A percentile compares a stretch with the other conserved stretches of the same genome.
Evolutionary conservation across 2,797 vertebrate species (phyloP).

Genomic region (Tenualosa ilisha): DNA sequence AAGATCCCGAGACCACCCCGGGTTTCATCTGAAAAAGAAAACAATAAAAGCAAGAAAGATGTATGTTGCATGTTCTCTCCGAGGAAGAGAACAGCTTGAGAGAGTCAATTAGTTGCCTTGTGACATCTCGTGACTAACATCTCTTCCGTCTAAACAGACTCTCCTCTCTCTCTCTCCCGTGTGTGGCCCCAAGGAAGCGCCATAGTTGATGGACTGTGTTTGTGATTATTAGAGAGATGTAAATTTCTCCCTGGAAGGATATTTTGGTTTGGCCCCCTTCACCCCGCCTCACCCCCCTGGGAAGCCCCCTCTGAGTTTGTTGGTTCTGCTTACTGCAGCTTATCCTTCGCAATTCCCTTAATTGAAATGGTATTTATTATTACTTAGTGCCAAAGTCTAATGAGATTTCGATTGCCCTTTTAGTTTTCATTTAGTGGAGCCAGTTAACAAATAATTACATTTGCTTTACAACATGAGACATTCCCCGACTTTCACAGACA

Average conservation of each 20-base stretch:
- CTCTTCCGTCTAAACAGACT: not conserved
- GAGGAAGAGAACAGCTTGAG: not conserved
- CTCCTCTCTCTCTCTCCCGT: not conserved
- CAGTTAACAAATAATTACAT: slow-evolving; percentile 65
- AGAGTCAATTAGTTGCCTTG: not conserved
- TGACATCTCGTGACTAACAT: not conserved
- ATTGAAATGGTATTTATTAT: slow-evolving; percentile 63
- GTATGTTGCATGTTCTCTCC: not conserved
- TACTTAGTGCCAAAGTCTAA: slow-evolving; percentile 59
- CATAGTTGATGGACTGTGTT: slow-evolving; percentile 1
- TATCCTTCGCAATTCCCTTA: slow-evolving; percentile 49
- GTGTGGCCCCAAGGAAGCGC: not conserved
- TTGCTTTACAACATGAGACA: slow-evolving; percentile 55
- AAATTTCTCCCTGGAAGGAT: not conserved
- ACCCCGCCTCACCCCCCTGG: not conserved
- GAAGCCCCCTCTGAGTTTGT: slow-evolving; percentile 36
- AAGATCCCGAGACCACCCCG: not conserved
- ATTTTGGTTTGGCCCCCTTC: not conserved
- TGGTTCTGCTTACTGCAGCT: slow-evolving; percentile 51
- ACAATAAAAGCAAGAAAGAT: not conserved
- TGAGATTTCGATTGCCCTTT: slow-evolving; percentile 62
- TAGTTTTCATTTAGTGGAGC: slow-evolving; percentile 62
- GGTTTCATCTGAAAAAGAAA: not conserved
- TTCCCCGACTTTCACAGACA: slow-evolving; percentile 49
- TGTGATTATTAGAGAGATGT: slow-evolving; percentile 13